Evolutionary conservation across 1,140 invertebrate species (phyloP).

Genomic region (Lucilia sericata): DNA sequence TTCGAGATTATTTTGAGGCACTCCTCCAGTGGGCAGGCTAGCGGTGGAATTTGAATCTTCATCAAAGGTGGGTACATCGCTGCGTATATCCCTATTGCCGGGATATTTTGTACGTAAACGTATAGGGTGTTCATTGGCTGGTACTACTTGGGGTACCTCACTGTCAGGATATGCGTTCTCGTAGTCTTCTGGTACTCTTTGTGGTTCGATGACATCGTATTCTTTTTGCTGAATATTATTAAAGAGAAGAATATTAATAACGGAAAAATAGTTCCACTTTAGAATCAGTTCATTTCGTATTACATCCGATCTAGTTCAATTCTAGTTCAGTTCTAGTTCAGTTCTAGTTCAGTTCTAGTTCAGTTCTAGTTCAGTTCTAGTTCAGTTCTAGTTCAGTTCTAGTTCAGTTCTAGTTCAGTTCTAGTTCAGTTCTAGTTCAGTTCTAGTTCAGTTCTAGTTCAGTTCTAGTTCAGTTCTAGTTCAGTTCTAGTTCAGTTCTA

Average conservation of each 20-base stretch:
- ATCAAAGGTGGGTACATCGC: slow-evolving; percentile 50
- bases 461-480: too few relatives aligned
- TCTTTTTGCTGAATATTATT: slow-evolving; percentile 46
- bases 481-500: too few relatives aligned
- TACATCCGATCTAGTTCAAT: too few relatives aligned
- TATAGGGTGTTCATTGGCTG: slow-evolving; percentile 56
- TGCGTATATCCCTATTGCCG: slow-evolving; percentile 63
- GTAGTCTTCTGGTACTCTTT: slow-evolving; percentile 46
- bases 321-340: too few relatives aligned
- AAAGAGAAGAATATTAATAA: neutral
- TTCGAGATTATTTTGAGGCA: slow-evolving; percentile 44
- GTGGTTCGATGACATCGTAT: slow-evolving; percentile 42
- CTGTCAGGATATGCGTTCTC: slow-evolving; percentile 47
- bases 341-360: too few relatives aligned
- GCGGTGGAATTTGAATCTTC: slow-evolving; percentile 26
- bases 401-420: too few relatives aligned
- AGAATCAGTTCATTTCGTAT: too few relatives aligned
- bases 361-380: too few relatives aligned
- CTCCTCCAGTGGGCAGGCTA: slow-evolving; percentile 24
- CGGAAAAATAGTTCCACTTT: too few relatives aligned
- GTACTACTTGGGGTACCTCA: slow-evolving; percentile 40
- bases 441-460: too few relatives aligned
- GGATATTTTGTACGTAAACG: slow-evolving; percentile 63
- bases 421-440: too few relatives aligned
- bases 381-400: too few relatives aligned